A percentile compares a stretch with the other conserved stretches of the same genome.
phyloP scores from a whole-genome alignment of 2,797 vertebrate species.

The Clarias pachynema region DNA sequence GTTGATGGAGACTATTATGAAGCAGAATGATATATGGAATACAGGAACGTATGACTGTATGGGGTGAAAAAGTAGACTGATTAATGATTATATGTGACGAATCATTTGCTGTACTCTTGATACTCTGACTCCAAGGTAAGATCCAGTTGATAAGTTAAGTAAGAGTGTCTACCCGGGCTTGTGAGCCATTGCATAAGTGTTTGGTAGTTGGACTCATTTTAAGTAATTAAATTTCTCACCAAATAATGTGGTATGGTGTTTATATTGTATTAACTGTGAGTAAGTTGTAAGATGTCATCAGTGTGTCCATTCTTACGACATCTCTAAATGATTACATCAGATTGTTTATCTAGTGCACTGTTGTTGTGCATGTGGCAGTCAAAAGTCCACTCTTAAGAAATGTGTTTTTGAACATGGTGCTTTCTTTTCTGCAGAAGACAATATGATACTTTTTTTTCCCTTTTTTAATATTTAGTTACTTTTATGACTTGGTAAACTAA shows the following conservation, averaged over 20 bases:
- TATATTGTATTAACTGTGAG: background rate
- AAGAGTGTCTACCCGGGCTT: too few relatives aligned
- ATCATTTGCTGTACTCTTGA: too few relatives aligned
- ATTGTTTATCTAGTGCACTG: background rate
- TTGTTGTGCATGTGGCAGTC: background rate
- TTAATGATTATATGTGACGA: too few relatives aligned
- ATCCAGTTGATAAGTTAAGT: too few relatives aligned
- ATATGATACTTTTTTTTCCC: background rate
- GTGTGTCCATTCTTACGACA: background rate
- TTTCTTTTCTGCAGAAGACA: background rate
- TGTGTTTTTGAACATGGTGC: background rate
- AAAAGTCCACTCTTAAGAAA: slow-evolving; percentile 19
- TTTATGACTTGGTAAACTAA: background rate
- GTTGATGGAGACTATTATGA: too few relatives aligned
- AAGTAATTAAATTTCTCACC: too few relatives aligned
- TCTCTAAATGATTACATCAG: slow-evolving; percentile 1
- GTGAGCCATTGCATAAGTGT: too few relatives aligned
- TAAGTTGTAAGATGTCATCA: background rate
- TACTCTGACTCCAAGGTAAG: too few relatives aligned
- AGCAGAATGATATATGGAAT: too few relatives aligned
- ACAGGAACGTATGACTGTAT: too few relatives aligned
- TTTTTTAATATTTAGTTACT: background rate
- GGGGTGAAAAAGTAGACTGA: too few relatives aligned
- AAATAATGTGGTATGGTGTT: background rate
- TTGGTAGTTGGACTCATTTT: too few relatives aligned